Evolutionary conservation across 2,888 invertebrate genomes (phyloP), one percentile per base, ranked within the genome.

Genomic region (Lysandra coridon): DNA sequence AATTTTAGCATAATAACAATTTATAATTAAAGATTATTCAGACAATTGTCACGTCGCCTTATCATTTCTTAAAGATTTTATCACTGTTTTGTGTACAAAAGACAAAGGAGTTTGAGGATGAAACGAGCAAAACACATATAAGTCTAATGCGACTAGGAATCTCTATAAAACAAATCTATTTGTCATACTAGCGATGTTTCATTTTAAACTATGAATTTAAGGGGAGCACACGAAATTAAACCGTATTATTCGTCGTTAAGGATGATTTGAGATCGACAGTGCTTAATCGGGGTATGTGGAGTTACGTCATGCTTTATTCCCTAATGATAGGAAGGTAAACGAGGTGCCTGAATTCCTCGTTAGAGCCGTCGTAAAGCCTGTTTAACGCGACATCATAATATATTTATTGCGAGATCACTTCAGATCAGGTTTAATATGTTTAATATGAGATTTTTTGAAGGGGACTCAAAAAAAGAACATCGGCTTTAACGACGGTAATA

Each of bases 291-390:
- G 30, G 30, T 44, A 75, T 33, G 76, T 33, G 76, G 33, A 76
- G 76, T 73, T 53, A 40, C 62, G 60, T 77, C 78, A 78, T 73
- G 78, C 80, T 81, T 79, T 81, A 81, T 77, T 80, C 73, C 79
- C 80, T 78, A 78, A 79, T 78, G 81, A 79, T 81, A 80, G 73
- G 76, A 79, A 77, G 80, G 80, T 81, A 78, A 79, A 80, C 81
- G 79, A 79, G 78, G 80, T 79, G 81, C 62, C 78, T 80, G 80
- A 80, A 81, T 80, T 81, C 80, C 78, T 81, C 80, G 80, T 81
- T 81, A 81, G 78, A 80, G 73, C 81, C 78, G 79, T 74, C 80
- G 64, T 81, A 81, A 80, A 81, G 75, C 62, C 79, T 40, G 75
- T 33, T 57, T 64, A 75, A 75, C 53, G 75, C 75, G 74, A 33